A percentile compares a stretch with the other conserved stretches of the same genome.
Conservation (phyloP, 2,113 vertebrate genomes). For the Scomber japonicus region DNA sequence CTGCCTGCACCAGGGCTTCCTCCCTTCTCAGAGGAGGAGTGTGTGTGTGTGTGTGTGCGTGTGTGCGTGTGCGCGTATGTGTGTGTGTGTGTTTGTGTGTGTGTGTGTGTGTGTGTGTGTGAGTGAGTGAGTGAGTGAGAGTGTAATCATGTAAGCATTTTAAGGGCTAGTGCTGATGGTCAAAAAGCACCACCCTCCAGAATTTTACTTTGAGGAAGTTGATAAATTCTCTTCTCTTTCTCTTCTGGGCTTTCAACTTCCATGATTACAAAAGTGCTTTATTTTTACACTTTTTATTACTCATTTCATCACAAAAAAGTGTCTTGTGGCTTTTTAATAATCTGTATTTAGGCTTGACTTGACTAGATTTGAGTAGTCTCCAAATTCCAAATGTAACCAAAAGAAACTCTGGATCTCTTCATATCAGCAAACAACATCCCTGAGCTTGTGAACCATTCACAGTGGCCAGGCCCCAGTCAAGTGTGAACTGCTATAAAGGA, state of each 20-base stretch:
- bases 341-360: neutral
- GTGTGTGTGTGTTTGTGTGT: constrained; percentile 46
- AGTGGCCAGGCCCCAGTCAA: constrained; percentile 42
- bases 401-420: neutral
- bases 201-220: constrained; percentile 31
- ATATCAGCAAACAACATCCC: constrained; percentile 32
- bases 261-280: neutral
- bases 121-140: constrained; percentile 1
- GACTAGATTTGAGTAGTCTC: neutral
- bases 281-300: neutral
- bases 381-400: neutral
- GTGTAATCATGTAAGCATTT: constrained; percentile 43
- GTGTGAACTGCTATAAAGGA: constrained; percentile 76
- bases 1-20: constrained; percentile 81
- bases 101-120: constrained; percentile 27
- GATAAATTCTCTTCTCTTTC: neutral
- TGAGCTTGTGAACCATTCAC: constrained; percentile 42
- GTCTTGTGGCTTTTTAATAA: neutral
- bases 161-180: constrained; percentile 39
- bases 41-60: constrained; percentile 37
- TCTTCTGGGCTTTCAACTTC: neutral
- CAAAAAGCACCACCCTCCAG: constrained; percentile 40
- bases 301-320: neutral
- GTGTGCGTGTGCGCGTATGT: constrained; percentile 29
- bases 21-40: constrained; percentile 53